Evolutionary conservation across 2,113 vertebrate species (phyloP).

Genomic region (Chaetorhynchus papuensis): DNA sequence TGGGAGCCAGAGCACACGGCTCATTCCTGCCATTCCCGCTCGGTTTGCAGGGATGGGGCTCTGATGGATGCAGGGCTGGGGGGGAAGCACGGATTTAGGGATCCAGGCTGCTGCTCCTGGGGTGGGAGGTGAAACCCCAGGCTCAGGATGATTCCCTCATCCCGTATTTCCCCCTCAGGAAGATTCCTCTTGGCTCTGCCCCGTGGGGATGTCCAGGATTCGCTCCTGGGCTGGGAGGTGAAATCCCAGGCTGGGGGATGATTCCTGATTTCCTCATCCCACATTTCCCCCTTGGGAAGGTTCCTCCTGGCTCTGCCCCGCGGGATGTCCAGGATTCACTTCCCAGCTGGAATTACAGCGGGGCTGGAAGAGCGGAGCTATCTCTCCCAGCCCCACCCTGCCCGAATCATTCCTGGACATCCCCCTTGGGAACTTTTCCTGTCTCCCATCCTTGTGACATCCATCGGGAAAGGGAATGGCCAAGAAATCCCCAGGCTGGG

Average conservation of each 20-base stretch:
- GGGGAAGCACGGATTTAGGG: background rate
- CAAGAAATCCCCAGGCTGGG: too few relatives aligned
- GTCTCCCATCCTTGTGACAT: background rate
- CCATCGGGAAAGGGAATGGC: background rate
- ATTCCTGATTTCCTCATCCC: too few relatives aligned
- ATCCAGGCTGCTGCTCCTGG: accelerated
- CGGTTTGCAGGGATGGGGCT: accelerated
- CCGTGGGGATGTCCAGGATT: too few relatives aligned
- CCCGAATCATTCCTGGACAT: background rate
- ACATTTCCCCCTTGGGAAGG: too few relatives aligned
- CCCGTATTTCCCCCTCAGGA: background rate
- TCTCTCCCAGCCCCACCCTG: background rate
- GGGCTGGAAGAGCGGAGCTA: accelerated
- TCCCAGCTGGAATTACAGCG: background rate
- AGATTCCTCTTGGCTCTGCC: background rate
- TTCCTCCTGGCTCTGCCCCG: background rate
- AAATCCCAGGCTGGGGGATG: too few relatives aligned
- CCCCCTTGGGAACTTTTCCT: background rate
- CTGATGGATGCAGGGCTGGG: accelerated
- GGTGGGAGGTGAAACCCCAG: background rate
- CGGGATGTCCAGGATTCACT: accelerated
- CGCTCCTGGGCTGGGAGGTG: too few relatives aligned
- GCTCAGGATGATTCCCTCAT: background rate
- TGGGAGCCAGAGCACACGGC: background rate
- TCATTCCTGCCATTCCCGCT: accelerated